Evolutionary conservation across 2,797 vertebrate species (phyloP).

Genomic region (Bufotes viridis): DNA sequence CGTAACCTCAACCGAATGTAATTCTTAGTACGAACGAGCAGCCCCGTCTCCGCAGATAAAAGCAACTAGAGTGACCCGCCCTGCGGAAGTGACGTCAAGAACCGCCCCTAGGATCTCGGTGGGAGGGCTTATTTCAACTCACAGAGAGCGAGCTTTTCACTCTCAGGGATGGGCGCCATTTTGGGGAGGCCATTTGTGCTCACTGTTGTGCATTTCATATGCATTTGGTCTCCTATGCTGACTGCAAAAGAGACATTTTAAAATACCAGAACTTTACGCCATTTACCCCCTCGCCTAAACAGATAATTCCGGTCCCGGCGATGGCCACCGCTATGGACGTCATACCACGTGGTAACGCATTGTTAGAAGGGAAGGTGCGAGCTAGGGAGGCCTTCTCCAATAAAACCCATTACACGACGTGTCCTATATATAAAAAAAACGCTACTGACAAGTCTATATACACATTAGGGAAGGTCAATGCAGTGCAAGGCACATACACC

Average conservation of each 20-base stretch:
- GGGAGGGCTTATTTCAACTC: background rate
- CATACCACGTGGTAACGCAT: background rate
- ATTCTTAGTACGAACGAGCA: too few species aligned
- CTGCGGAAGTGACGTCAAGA: slow-evolving; percentile 30
- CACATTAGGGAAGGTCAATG: too few species aligned
- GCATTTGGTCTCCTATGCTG: background rate
- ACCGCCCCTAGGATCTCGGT: background rate
- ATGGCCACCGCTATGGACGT: background rate
- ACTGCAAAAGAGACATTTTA: background rate
- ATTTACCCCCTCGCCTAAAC: background rate
- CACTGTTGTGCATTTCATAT: background rate
- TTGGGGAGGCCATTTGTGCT: background rate
- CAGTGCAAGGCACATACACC: too few species aligned
- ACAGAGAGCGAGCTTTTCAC: background rate
- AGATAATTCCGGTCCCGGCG: background rate
- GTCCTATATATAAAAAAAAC: too few species aligned
- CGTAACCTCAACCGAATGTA: background rate
- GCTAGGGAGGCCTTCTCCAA: background rate
- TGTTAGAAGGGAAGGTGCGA: background rate
- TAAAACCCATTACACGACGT: too few species aligned
- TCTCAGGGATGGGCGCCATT: background rate
- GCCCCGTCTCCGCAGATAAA: slow-evolving; percentile 26
- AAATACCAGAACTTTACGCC: accelerated
- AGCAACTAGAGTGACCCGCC: slow-evolving; percentile 14
- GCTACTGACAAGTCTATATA: too few species aligned